Base-by-base conservation (phyloP, 92 coral and sea anemone species). In the Pocillopora meandrina region DNA sequence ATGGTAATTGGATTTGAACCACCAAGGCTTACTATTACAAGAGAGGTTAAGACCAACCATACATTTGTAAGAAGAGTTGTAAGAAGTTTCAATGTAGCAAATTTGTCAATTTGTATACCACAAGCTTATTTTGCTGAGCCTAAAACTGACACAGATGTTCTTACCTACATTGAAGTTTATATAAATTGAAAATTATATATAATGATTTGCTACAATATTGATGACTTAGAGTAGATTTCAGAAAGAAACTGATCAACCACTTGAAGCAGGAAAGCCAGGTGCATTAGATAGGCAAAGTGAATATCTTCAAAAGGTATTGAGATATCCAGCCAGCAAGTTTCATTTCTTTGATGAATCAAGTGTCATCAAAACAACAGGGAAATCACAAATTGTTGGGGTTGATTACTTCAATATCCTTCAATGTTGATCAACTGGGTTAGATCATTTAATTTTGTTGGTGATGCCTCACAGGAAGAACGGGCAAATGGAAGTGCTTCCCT, bases 311-410 rank as follows among this genome's bases (percentile, higher is more conserved):
- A 83, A 84, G 34, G 77, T 90, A 62, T 80, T 85, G 20, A 82
- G 75, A 84, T 81, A 81, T 82, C 84, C 82, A 72, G 79, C 91
- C 75, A 77, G 76, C 7, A 72, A 82, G 70, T 56, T 91, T 26
- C 91, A 91, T 78, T 89, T 89, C 82, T 89, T 89, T 75, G 86
- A 85, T 63, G 91, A 88, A 67, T 84, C 85, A 19, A 84, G 92
- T 9, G 85, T 88, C 10, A 8, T 83, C 16, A 72, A 83, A 21
- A 77, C 85, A 15, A 88, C 75, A 23, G 13, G 88, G 81, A n/a
- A 88, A 84, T 88, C 82, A 85, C 75, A 52, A 63, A 67, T 89
- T 62, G 52, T 42, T n/a, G 92, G 92, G n/a, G 85, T 88, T 56
- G 90, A 85, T 66, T 71, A 69, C 79, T 85, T 80, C 76, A 88